phyloP scores from a whole-genome alignment of 1,140 invertebrate species.

The Drosophila sulfurigaster region DNA sequence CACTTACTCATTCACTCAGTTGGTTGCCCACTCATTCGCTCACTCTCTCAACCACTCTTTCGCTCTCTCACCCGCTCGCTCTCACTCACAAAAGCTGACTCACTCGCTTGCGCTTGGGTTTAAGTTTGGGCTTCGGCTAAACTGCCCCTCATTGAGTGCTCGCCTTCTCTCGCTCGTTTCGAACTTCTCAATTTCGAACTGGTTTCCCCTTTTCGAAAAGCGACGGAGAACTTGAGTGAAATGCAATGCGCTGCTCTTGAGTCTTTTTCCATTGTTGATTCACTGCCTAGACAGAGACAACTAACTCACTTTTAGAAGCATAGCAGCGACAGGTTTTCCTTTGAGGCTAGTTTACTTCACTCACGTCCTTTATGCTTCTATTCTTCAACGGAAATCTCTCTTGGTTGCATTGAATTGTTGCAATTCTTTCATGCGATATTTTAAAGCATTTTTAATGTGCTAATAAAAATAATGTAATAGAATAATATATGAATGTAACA shows the following conservation, averaged over 20 bases:
- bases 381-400: not conserved
- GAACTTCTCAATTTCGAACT: conserved; percentile 39
- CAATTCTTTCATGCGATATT: too few species aligned
- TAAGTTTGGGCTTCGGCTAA: not conserved
- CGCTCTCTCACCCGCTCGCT: conserved; percentile 2
- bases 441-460: too few species aligned
- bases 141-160: conserved; percentile 45
- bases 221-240: conserved; percentile 46
- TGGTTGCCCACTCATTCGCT: conserved; percentile 24
- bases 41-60: conserved; percentile 1
- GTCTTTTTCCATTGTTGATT: conserved; percentile 1
- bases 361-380: not conserved
- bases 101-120: not conserved
- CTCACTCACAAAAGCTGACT: not conserved
- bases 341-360: not conserved
- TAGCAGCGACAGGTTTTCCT: conserved; percentile 12
- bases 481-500: too few species aligned
- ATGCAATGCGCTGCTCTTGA: conserved; percentile 15
- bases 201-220: conserved; percentile 60
- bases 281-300: conserved; percentile 22
- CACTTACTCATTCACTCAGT: not conserved
- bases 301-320: not conserved
- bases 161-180: conserved; percentile 13
- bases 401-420: too few species aligned
- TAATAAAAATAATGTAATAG: too few species aligned